Conservation (phyloP, 2,888 invertebrate genomes). For the Mylabris sibirica region DNA sequence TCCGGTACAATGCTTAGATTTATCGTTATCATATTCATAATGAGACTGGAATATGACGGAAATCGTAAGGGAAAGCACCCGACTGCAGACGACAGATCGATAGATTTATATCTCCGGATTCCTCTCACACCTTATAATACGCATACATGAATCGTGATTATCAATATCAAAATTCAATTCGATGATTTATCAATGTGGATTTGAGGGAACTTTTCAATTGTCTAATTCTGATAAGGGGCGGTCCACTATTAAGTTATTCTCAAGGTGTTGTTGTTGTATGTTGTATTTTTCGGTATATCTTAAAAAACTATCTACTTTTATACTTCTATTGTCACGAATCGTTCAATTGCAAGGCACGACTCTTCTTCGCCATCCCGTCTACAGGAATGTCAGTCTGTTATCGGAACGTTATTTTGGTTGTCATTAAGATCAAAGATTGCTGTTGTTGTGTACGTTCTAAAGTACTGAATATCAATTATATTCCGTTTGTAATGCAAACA, state of each 20-base stretch:
- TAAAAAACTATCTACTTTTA: slow-evolving; percentile 34
- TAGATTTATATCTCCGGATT: slow-evolving; percentile 2
- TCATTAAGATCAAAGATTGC: slow-evolving; percentile 39
- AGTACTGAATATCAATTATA: slow-evolving; percentile 3
- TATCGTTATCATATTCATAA: slow-evolving; percentile 52
- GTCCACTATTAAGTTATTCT: not conserved
- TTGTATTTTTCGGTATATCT: slow-evolving; percentile 32
- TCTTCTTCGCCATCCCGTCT: slow-evolving; percentile 34
- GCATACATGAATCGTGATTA: not conserved
- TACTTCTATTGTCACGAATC: slow-evolving; percentile 43
- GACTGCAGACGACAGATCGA: slow-evolving; percentile 2
- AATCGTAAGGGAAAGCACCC: slow-evolving; percentile 38
- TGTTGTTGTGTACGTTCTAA: slow-evolving; percentile 5
- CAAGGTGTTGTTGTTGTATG: not conserved
- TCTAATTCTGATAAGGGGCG: not conserved
- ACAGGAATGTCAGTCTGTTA: slow-evolving; percentile 39
- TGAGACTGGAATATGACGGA: slow-evolving; percentile 53
- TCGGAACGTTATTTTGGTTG: slow-evolving; percentile 28
- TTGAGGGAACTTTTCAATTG: not conserved
- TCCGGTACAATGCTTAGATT: slow-evolving; percentile 47
- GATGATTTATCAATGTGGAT: not conserved
- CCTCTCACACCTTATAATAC: not conserved
- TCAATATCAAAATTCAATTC: not conserved
- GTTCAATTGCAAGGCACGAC: slow-evolving; percentile 42
- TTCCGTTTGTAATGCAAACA: not conserved